Percentiles rank a stretch among this genome's conserved stretches.
phyloP scores from a whole-genome alignment of 2,888 invertebrate species.

The Erebia palarica region DNA sequence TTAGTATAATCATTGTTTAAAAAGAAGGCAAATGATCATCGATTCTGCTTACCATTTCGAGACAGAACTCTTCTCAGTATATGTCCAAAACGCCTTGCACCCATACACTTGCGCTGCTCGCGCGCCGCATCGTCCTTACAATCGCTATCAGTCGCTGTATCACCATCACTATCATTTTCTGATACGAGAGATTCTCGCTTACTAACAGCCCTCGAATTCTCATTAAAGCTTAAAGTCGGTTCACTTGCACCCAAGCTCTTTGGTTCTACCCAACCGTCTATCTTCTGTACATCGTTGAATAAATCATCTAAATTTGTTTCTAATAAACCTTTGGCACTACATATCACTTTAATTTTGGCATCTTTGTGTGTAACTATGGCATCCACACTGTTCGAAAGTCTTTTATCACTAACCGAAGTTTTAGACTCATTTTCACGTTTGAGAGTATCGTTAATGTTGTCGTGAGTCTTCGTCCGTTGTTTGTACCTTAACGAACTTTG shows the following conservation, averaged over 20 bases:
- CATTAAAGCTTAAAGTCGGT: constrained; percentile 67
- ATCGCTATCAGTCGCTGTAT: constrained; percentile 71
- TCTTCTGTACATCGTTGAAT: constrained; percentile 66
- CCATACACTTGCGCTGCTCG: constrained; percentile 73
- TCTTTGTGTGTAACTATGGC: constrained; percentile 66
- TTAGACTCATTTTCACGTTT: constrained; percentile 47
- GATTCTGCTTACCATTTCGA: constrained; percentile 68
- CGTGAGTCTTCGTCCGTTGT: constrained; percentile 67
- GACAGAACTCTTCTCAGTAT: constrained; percentile 73
- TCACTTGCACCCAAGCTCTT: constrained; percentile 75
- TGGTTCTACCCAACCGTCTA: constrained; percentile 65
- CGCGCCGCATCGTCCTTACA: constrained; percentile 69
- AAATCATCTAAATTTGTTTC: constrained; percentile 80
- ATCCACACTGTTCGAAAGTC: constrained; percentile 73
- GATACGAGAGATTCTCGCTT: constrained; percentile 71
- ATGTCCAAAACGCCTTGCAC: constrained; percentile 74
- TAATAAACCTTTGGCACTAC: constrained; percentile 81
- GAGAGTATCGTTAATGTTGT: constrained; percentile 52
- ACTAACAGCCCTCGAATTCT: constrained; percentile 51
- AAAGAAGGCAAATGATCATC: background rate
- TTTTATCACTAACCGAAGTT: constrained; percentile 62
- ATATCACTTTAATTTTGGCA: constrained; percentile 76
- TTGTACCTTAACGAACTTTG: constrained; percentile 67
- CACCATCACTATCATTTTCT: constrained; percentile 70
- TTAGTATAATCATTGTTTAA: background rate